Percentiles rank a stretch among this genome's conserved stretches.
phyloP scores from a whole-genome alignment of 2,888 invertebrate genomes.

The Pachycephus smyrnensis region DNA sequence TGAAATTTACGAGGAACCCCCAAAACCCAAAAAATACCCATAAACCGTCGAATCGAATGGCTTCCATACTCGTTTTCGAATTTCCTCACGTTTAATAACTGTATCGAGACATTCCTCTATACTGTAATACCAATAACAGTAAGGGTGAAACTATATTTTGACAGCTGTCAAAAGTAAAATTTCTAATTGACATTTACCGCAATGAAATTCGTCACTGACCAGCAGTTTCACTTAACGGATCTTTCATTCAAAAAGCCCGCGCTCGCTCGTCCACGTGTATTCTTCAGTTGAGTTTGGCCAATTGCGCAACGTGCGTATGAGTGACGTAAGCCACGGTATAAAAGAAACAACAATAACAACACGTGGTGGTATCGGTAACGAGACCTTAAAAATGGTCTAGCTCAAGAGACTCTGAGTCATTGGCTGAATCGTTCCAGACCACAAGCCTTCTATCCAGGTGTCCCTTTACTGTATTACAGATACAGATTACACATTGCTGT shows the following conservation, averaged over 20 bases:
- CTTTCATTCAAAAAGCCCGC: not conserved
- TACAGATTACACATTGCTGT: not conserved
- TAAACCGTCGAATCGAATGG: not conserved
- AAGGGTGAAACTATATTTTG: not conserved
- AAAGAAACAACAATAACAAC: conserved; percentile 14
- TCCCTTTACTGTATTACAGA: conserved; percentile 15
- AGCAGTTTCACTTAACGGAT: no score
- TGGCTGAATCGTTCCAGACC: not conserved
- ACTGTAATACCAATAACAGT: not conserved
- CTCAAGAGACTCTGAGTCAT: not conserved
- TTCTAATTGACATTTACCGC: not conserved
- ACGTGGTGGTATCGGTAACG: conserved; percentile 13
- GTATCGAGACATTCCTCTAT: not conserved
- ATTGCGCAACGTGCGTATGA: not conserved
- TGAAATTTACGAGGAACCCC: not conserved
- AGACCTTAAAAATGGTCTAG: conserved; percentile 15
- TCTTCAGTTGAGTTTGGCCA: not conserved
- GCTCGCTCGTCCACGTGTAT: not conserved
- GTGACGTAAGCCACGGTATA: not conserved
- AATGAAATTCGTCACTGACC: not conserved
- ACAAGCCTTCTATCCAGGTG: conserved; percentile 15
- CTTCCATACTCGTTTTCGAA: not conserved
- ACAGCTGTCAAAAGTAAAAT: not conserved
- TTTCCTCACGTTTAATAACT: not conserved
- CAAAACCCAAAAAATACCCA: not conserved